Base-by-base conservation (phyloP, 1,140 invertebrate species). In the Ceratina australensis region DNA sequence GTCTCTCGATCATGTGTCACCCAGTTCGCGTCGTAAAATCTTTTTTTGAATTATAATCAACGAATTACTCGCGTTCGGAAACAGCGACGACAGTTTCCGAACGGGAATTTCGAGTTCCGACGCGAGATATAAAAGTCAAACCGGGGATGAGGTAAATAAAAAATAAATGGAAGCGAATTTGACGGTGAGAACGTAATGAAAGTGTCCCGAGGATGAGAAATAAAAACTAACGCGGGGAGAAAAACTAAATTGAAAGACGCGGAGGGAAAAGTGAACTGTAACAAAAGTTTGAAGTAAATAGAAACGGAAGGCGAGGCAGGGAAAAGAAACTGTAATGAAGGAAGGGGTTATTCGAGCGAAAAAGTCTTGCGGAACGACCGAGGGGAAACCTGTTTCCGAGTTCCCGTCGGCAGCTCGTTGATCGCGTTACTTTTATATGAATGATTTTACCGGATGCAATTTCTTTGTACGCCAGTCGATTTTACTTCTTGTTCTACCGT, bases 1-100 rank as follows among this genome's bases (percentile, higher is more conserved):
- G 33, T 57, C 50, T 66, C 72, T 47, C 42, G 72, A 56, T 59
- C 54, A 54, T 67, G 47, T 42, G 50, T 72, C 69, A 72, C 49
- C 60, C n/a, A 10, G 47, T n/a, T 52, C 18, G 60, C 28, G 28
- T n/a, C 47, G 52, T 54, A 54, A 47, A 64, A 64, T 64, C 10
- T 61, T 42, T 10, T 33, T 42, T 42, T 42, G 7, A 42, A 42
- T 10, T 42, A 7, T 42, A 42, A 42, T 42, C 33, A 42, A 42
- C 33, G 5, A 42, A 42, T 42, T 42, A 42, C 10, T 42, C 10
- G 7, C 8, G 33, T 42, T 42, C 33, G 33, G 33, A 42, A 42
- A 42, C 33, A 42, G 8, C 2, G 8, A 10, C 10, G 33, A 42
- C 10, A 42, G 33, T 42, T 42, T 42, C 8, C 33, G 33, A 42